Base-by-base conservation (phyloP, 2,888 invertebrate species). In the Ditylenchus weischeri region DNA sequence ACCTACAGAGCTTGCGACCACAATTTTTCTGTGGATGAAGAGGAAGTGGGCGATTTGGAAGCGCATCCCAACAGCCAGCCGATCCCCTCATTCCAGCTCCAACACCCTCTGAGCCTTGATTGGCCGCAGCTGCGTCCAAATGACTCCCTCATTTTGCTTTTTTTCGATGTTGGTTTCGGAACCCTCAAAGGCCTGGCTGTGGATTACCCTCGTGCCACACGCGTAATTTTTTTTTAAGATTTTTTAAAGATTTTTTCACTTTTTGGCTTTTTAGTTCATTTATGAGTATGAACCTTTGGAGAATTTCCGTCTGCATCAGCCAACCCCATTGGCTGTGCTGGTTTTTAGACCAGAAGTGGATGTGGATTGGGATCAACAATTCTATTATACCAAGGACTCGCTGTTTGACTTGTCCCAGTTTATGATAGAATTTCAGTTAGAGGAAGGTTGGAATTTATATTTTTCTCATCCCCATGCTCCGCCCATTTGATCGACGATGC, bases 1-100 rank as follows among this genome's bases (percentile, higher is more conserved):
- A 65, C 71, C n/a, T 82, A 83, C 65, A 73, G 78, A 50, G 82
- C 78, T 0, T 82, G 82, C 69, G 81, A 82, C 58, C 82, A 82
- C 62, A 74, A 79, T 29, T 81, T 74, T 64, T 69, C 70, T 23
- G 68, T 70, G 1, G 69, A 76, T 1, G 74, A 73, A 47, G 49
- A 54, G n/a, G 58, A 67, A 8, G 13, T 29, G 10, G 21, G 29
- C 19, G 62, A 71, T 35, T n/a, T 72, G 43, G 49, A 60, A 21
- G 79, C 72, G 1, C 76, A 78, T 66, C 81, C 82, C 1, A 73
- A 76, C 36, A 79, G 77, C 78, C 68, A 70, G 0, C 75, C 78
- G 1, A 72, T 77, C 1, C 74, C 72, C n/a, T 76, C 82, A 15
- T 82, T 80, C 68, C 58, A 72, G 13, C 29, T 54, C 23, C 11